Base-by-base conservation (phyloP, 2,113 vertebrate species). In the Heloderma charlesbogerti region DNA sequence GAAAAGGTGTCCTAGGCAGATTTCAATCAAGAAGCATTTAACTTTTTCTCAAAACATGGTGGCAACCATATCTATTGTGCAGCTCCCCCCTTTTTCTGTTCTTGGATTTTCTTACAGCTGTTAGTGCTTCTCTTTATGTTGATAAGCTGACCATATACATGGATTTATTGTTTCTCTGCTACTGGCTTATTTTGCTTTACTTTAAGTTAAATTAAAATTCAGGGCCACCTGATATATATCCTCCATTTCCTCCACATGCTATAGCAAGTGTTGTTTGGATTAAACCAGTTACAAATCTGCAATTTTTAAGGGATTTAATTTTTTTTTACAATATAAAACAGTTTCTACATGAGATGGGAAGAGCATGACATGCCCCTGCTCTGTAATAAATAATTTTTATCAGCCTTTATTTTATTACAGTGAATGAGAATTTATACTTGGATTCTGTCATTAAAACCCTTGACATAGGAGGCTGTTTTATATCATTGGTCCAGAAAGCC, bases 101-200 rank as follows among this genome's bases (percentile, higher is more conserved):
- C 51, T 82, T 31, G 13, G 51, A 57, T 43, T 80, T 37, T 83
- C 31, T 29, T 54, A 54, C 29, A 34, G n/a, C 20, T 29, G 8
- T 10, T 83, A 83, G 3, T 57, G 80, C 16, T 57, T 40, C 63
- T 84, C 63, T 45, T 18, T 40, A 18, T 3, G 22, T 37, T 29
- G 31, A 92, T 77, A 89, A 43, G 48, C 2, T 93, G 93, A 67
- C 93, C 87, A 95, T 89, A 45, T 2, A 95, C 91, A 2, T 31
- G 85, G 57, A 6, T 95, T 93, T 93, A 96, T 93, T 94, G 88
- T 3, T 3, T 45, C 91, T 15, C 66, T 92, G 82, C 29, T 91
- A 90, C 43, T 57, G 22, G 13, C 79, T 92, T 94, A 91, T 94
- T 48, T 92, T 67, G 86, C 43, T 86, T 91, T 87, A 48, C 25